Conservation (phyloP, 2,888 invertebrate species). For the Maniola hyperantus region DNA sequence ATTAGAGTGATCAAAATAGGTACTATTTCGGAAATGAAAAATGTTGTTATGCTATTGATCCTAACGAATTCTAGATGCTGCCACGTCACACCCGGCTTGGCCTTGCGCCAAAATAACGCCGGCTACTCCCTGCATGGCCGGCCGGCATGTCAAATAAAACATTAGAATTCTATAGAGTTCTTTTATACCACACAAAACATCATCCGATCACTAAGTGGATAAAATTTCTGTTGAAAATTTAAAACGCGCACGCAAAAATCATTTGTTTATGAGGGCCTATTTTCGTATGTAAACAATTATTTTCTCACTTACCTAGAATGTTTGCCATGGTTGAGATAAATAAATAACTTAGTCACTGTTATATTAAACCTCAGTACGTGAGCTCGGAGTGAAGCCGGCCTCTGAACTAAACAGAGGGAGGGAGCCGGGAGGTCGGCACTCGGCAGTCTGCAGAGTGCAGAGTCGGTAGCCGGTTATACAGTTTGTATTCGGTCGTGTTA, state of each 20-base stretch:
- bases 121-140: constrained; percentile 55
- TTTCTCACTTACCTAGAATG: constrained; percentile 66
- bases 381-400: constrained; percentile 55
- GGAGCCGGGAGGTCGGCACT: constrained; percentile 26
- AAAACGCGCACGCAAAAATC: constrained; percentile 1
- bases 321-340: constrained; percentile 64
- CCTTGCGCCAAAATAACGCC: constrained; percentile 65
- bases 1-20: not conserved
- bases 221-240: not conserved
- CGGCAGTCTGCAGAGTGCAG: constrained; percentile 18
- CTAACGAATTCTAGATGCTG: constrained; percentile 48
- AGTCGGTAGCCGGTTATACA: constrained; percentile 14
- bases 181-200: constrained; percentile 7
- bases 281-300: constrained; percentile 29
- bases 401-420: constrained; percentile 47
- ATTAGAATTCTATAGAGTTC: constrained; percentile 6
- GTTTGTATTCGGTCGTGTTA: constrained; percentile 27
- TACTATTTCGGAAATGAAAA: constrained; percentile 8
- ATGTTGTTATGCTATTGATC: constrained; percentile 44
- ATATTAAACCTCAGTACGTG: constrained; percentile 48
- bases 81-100: constrained; percentile 65
- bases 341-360: constrained; percentile 46
- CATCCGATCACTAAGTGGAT: constrained; percentile 3
- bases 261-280: constrained; percentile 25
- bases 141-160: constrained; percentile 50